Base-by-base conservation (phyloP, 1,140 invertebrate species). In the Pseudomyrmex sp. region DNA sequence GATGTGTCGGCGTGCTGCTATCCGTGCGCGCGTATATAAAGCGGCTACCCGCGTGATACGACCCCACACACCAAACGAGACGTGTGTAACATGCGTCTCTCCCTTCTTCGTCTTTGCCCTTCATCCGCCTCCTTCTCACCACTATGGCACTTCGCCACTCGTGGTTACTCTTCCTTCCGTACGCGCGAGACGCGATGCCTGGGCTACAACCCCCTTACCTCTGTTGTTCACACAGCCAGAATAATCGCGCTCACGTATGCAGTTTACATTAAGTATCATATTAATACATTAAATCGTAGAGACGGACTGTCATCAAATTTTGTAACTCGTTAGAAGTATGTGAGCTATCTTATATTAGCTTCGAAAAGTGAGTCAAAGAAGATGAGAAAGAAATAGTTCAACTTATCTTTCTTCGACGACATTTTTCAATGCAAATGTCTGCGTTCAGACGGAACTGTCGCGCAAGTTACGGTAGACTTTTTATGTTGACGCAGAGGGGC, bases 1-100 rank as follows among this genome's bases (percentile, higher is more conserved):
- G 84, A 89, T 83, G 87, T 87, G 76, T 88, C 77, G 70, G 23
- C 83, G 83, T 56, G 83, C 86, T 87, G 83, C 86, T 87, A 87
- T 73, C 80, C 82, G 69, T 61, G 72, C 76, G 83, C 85, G 46
- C 76, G 75, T 88, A 84, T 87, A 83, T 83, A 84, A 87, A 88
- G 46, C 76, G 80, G 73, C 79, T 44, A 66, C 66, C 58, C 35
- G 44, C 54, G 54, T 70, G 83, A 85, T 89, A 89, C 88, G 79
- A 87, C 88, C 83, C 79, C 79, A 87, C 85, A 89, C 83, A 83
- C 77, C 73, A 80, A 5, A 69, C 76, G 35, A 35, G 35, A 35
- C 35, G 35, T 72, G 66, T 70, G 75, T 66, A 82, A 59, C 69
- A 75, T 79, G 52, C 59, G 18, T 18, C 18, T 82, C 86, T 87